These are phyloP conservation scores for Gallinago solitaria DNA, from an alignment of 2,797 vertebrate genomes.

Conservation along the genomic window DNA sequence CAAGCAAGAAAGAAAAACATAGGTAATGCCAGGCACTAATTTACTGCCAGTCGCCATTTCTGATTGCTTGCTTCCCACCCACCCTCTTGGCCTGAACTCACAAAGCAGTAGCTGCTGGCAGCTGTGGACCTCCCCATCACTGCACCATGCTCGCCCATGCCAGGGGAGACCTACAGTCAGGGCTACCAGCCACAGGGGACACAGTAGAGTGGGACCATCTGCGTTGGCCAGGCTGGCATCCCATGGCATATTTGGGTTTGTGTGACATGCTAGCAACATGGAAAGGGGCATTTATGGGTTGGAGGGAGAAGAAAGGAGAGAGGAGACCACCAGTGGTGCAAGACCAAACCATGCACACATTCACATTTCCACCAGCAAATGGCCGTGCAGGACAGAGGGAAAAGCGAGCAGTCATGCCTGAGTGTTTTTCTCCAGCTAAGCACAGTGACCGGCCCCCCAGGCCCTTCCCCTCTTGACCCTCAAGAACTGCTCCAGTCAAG, in stretches of 20 bases:
- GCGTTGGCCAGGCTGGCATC: neutral
- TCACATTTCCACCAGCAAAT: rapidly evolving
- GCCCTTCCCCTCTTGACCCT: neutral
- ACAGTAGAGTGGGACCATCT: neutral
- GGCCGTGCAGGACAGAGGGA: neutral
- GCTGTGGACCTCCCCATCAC: neutral
- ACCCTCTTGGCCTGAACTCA: neutral
- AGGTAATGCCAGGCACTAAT: slow-evolving; percentile 37
- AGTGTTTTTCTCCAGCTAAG: neutral
- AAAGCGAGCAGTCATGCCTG: neutral
- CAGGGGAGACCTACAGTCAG: no score
- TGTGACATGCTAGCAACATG: neutral
- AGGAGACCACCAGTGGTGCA: rapidly evolving
- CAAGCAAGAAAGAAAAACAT: neutral
- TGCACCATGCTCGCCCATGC: neutral
- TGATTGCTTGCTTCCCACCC: neutral
- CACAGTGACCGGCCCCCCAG: neutral
- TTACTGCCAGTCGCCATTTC: slow-evolving; percentile 5
- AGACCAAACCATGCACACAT: neutral
- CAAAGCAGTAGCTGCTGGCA: neutral
- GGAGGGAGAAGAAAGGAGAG: neutral
- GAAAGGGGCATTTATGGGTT: neutral
- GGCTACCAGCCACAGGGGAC: neutral
- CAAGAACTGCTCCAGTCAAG: slow-evolving; percentile 70
- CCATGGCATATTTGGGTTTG: neutral